A percentile compares a stretch with the other conserved stretches of the same genome.
These are phyloP conservation scores for Myocastor coypus DNA, from an alignment of 2,113 vertebrate genomes.

Conservation along the genomic window DNA sequence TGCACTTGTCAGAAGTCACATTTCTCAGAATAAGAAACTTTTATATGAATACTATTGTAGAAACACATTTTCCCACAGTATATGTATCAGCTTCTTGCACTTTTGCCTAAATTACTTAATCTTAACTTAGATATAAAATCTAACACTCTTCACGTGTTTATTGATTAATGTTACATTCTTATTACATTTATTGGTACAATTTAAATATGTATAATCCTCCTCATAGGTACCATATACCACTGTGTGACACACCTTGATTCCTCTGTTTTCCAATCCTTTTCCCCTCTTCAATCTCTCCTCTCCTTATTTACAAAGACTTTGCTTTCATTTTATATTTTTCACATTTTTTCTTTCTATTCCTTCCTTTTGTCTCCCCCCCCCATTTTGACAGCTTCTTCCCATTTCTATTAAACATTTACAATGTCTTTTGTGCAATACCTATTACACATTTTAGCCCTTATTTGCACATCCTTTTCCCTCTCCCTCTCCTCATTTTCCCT, in stretches of 20 bases:
- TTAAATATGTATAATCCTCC: no score
- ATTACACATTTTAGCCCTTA: neutral
- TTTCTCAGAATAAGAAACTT: neutral
- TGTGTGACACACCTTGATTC: neutral
- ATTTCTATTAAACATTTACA: neutral
- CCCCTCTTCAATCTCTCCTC: neutral
- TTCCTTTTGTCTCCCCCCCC: neutral
- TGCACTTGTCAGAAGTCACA: neutral
- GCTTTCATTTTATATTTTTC: neutral
- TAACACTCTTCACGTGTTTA: neutral
- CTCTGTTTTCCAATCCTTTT: neutral
- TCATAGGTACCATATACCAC: neutral
- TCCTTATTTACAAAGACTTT: neutral
- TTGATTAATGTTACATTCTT: neutral
- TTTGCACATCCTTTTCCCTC: neutral
- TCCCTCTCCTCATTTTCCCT: neutral
- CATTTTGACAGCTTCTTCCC: neutral
- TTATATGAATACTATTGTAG: neutral
- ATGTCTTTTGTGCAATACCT: neutral
- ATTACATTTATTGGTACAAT: neutral
- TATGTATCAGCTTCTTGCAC: neutral
- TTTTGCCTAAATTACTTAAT: neutral
- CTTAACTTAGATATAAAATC: constrained; percentile 8
- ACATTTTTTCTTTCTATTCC: neutral
- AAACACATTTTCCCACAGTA: neutral